Base-by-base conservation (phyloP, 2,113 vertebrate genomes). In the Chaetops frenatus region DNA sequence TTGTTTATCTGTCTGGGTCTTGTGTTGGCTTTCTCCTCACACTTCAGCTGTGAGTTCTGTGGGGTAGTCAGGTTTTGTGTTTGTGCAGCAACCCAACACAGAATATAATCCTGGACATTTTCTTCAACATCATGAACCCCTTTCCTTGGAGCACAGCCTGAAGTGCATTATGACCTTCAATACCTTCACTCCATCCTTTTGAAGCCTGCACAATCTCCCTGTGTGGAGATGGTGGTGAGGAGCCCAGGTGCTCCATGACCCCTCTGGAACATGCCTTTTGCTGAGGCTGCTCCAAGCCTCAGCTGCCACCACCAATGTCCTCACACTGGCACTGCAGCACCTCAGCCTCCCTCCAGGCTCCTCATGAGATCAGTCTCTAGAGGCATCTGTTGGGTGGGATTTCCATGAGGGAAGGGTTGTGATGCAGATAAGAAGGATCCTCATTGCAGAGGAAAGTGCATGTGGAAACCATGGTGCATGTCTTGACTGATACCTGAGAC, bases 271-370 rank as follows among this genome's bases (percentile, higher is more conserved):
- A 5, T 2, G 21, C 25, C 27, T 73, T 84, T 38, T 70, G 8
- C 35, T 54, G 38, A 79, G 61, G 56, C 38, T 92, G 27, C 56
- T 81, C 24, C 5, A 1, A 51, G 69, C 29, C 77, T 47, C 0
- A 0, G 54, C 29, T 40, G 53, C 48, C 35, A 51, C 14, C 20
- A 38, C 31, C 57, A 64, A 1, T 1, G 2, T 21, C 76, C 27
- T 74, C 24, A 27, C 42, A 16, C 25, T 40, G 79, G 11, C 56
- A 40, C 35, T 29, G 44, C 44, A 58, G 57, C 11, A 24, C 50
- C 40, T 70, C 50, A 70, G 0, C 19, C 51, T 77, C 64, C 47
- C 51, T 66, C 15, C 51, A 66, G 38, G n/a, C 22, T 56, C 85
- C 85, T 48, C 24, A 8, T 15, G 53, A 69, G 33, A 78, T 36